These are phyloP conservation scores for Axea sp. DNA, from an alignment of 2,888 invertebrate species.

Conservation along the genomic window DNA sequence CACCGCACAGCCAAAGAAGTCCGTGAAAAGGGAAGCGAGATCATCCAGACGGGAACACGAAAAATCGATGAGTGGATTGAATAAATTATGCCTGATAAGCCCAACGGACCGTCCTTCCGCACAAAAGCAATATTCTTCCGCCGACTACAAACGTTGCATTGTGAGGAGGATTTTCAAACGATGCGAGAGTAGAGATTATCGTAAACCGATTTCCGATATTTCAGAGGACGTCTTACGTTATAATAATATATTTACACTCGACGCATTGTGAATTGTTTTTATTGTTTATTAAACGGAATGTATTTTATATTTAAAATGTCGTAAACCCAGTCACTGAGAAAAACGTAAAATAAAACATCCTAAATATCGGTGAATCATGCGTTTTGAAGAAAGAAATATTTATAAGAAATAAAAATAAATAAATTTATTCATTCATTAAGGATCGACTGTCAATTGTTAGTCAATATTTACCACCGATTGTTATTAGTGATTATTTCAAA, in stretches of 20 bases:
- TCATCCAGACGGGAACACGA: constrained; percentile 55
- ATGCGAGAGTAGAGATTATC: constrained; percentile 51
- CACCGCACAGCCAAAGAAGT: constrained; percentile 36
- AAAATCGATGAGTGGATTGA: constrained; percentile 61
- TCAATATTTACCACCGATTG: too few relatives aligned
- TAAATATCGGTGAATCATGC: too few relatives aligned
- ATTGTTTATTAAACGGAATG: constrained; percentile 5
- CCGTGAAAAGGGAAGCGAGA: constrained; percentile 45
- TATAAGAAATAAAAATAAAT: too few relatives aligned
- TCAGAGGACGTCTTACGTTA: constrained; percentile 39
- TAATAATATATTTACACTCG: constrained; percentile 52
- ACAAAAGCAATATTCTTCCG: constrained; percentile 57
- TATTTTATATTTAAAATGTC: too few relatives aligned
- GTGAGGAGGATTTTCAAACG: constrained; percentile 54
- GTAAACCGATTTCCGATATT: constrained; percentile 59
- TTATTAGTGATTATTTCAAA: too few relatives aligned
- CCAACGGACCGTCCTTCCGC: constrained; percentile 53
- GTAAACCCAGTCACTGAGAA: too few relatives aligned
- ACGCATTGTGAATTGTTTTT: constrained; percentile 37
- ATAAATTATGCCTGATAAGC: constrained; percentile 59
- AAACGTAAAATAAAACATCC: too few relatives aligned
- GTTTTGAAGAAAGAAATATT: too few relatives aligned
- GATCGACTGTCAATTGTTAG: too few relatives aligned
- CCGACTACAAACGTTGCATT: constrained; percentile 47
- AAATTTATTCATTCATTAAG: too few relatives aligned